Evolutionary conservation across 23 tunicate species (phyloP).

Genomic region (Ciona savignyi): DNA sequence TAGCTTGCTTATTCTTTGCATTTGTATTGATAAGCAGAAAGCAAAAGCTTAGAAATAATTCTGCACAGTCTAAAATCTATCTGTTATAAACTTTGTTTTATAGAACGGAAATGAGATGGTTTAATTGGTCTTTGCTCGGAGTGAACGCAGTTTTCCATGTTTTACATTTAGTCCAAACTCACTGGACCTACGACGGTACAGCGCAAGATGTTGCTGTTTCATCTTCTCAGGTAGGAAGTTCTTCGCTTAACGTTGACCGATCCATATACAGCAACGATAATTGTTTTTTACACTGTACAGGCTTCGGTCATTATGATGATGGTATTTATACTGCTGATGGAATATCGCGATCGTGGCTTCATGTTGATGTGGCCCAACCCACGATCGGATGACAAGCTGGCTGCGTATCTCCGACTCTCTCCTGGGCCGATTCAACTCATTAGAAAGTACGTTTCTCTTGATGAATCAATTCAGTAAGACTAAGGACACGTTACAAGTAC

Average conservation of each 20-base stretch:
- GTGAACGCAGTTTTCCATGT: conserved; percentile 88
- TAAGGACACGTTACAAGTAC: not conserved
- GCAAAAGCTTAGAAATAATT: too few species aligned
- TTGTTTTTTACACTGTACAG: too few species aligned
- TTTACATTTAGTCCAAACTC: conserved; percentile 90
- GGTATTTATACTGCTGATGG: conserved; percentile 77
- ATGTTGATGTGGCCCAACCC: conserved; percentile 98
- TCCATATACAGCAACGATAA: too few species aligned
- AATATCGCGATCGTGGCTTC: conserved; percentile 85
- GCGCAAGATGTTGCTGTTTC: conserved; percentile 92
- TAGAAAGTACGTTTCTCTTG: conserved; percentile 73
- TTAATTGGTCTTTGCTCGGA: conserved; percentile 66
- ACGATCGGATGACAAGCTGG: conserved; percentile 57
- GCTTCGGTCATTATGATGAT: conserved; percentile 98
- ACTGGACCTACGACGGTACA: conserved; percentile 92
- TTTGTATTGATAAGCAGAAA: too few species aligned
- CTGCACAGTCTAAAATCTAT: too few species aligned
- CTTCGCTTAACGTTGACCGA: too few species aligned
- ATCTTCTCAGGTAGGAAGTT: conserved; percentile 85
- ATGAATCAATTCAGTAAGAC: not conserved
- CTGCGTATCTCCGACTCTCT: conserved; percentile 54
- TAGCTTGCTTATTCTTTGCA: too few species aligned
- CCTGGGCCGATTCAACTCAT: conserved; percentile 69
- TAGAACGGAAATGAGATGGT: conserved; percentile 76
- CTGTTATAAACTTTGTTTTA: too few species aligned